Evolutionary conservation across 2,888 invertebrate genomes (phyloP).

Genomic region (Synanthedon vespiformis): DNA sequence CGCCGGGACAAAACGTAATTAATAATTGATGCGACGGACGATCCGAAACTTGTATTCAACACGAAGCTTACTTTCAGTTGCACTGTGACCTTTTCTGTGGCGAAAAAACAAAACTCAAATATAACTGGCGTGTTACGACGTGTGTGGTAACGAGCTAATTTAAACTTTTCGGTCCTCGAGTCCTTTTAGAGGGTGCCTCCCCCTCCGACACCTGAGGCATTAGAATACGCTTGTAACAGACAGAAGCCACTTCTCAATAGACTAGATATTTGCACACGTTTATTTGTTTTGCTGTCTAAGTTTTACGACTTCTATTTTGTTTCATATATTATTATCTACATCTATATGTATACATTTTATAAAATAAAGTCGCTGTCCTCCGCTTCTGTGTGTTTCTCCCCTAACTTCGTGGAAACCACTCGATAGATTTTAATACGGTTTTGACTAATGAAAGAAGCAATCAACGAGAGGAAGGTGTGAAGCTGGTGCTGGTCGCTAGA

Average conservation of each 20-base stretch:
- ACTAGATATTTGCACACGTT: constrained; percentile 7
- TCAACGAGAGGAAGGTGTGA: too few species aligned
- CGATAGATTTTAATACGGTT: too few species aligned
- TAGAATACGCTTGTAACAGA: constrained; percentile 30
- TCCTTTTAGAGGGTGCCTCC: constrained; percentile 31
- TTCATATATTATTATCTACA: too few species aligned
- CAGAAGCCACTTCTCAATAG: constrained; percentile 47
- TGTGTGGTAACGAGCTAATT: constrained; percentile 69
- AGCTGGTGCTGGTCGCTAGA: too few species aligned
- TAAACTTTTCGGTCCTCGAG: constrained; percentile 63
- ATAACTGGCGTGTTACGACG: constrained; percentile 50
- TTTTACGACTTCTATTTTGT: neutral
- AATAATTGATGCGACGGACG: constrained; percentile 50
- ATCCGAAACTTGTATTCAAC: constrained; percentile 38
- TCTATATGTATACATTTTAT: too few species aligned
- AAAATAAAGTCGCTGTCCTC: too few species aligned
- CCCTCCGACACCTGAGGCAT: constrained; percentile 60
- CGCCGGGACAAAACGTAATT: constrained; percentile 33
- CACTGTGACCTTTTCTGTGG: constrained; percentile 47
- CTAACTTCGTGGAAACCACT: too few species aligned
- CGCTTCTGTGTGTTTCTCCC: too few species aligned
- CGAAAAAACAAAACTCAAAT: constrained; percentile 59
- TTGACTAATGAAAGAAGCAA: too few species aligned
- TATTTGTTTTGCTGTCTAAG: neutral
- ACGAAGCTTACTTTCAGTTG: constrained; percentile 37